phyloP scores from a whole-genome alignment of 2,888 invertebrate genomes.

The Orthosia gracilis region DNA sequence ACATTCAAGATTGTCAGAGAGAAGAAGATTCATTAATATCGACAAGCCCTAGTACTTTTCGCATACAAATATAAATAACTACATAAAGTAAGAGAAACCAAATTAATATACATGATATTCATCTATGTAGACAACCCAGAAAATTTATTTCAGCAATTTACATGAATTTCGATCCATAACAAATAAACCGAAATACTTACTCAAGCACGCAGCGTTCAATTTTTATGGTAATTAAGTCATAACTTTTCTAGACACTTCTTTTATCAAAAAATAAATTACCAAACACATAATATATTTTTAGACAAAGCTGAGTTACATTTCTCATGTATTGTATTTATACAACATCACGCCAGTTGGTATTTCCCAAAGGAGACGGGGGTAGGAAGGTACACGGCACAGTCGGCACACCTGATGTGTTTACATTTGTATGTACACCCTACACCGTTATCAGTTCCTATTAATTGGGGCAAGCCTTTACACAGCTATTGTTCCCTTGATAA shows the following conservation, averaged over 20 bases:
- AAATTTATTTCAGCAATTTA: constrained; percentile 26
- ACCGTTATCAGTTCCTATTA: constrained; percentile 43
- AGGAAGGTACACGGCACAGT: constrained; percentile 35
- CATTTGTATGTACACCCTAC: constrained; percentile 16
- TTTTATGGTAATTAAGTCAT: constrained; percentile 51
- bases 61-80: neutral
- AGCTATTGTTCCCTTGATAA: constrained; percentile 27
- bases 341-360: constrained; percentile 24
- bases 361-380: constrained; percentile 39
- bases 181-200: constrained; percentile 22
- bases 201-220: constrained; percentile 18
- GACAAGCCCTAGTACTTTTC: neutral
- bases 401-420: constrained; percentile 29
- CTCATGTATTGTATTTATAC: constrained; percentile 37
- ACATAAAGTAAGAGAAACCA: neutral
- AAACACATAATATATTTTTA: constrained; percentile 21
- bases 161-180: constrained; percentile 34
- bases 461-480: constrained; percentile 27
- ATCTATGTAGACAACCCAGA: constrained; percentile 1
- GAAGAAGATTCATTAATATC: neutral
- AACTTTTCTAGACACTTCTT: constrained; percentile 36
- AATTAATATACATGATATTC: constrained; percentile 16
- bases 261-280: constrained; percentile 30
- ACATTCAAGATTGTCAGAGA: neutral
- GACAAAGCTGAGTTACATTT: constrained; percentile 20